Percentiles rank a stretch among this genome's conserved stretches.
These are phyloP conservation scores for Smittia aterrima DNA, from an alignment of 2,888 invertebrate species.

Conservation along the genomic window DNA sequence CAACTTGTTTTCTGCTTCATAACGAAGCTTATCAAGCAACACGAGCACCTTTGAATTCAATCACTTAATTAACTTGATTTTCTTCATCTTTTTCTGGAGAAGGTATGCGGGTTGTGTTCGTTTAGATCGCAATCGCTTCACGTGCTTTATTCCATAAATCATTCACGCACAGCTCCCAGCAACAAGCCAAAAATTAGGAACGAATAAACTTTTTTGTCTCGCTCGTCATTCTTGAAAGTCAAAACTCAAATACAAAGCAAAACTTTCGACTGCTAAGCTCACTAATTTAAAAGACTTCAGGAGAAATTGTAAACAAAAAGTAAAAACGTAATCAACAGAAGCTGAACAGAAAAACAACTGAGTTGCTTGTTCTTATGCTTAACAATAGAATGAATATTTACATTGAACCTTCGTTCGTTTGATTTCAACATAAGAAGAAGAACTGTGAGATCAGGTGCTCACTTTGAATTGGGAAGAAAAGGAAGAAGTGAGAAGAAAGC, in stretches of 20 bases:
- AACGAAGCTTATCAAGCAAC: constrained; percentile 26
- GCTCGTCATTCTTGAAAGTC: constrained; percentile 10
- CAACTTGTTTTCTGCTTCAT: constrained; percentile 6
- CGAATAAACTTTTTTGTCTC: not conserved
- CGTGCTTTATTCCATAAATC: not conserved
- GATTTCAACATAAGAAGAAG: not conserved
- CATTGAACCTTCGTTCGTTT: constrained; percentile 17
- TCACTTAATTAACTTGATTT: constrained; percentile 37
- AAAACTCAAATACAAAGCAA: constrained; percentile 1
- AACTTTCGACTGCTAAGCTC: not conserved
- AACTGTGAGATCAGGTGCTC: constrained; percentile 13
- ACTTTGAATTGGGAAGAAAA: constrained; percentile 4
- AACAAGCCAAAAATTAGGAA: constrained; percentile 1
- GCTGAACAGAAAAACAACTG: not conserved
- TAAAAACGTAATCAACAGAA: constrained; percentile 37
- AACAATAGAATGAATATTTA: constrained; percentile 31
- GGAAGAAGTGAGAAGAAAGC: not conserved
- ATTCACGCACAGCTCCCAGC: not conserved
- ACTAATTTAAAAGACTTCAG: constrained; percentile 27
- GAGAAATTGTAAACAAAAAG: constrained; percentile 16
- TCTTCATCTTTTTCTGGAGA: not conserved
- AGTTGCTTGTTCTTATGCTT: constrained; percentile 13
- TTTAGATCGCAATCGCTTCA: not conserved
- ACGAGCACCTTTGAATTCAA: constrained; percentile 36
- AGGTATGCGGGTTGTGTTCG: not conserved